Conservation (phyloP, 2,113 vertebrate species). For the Plestiodon gilberti region DNA sequence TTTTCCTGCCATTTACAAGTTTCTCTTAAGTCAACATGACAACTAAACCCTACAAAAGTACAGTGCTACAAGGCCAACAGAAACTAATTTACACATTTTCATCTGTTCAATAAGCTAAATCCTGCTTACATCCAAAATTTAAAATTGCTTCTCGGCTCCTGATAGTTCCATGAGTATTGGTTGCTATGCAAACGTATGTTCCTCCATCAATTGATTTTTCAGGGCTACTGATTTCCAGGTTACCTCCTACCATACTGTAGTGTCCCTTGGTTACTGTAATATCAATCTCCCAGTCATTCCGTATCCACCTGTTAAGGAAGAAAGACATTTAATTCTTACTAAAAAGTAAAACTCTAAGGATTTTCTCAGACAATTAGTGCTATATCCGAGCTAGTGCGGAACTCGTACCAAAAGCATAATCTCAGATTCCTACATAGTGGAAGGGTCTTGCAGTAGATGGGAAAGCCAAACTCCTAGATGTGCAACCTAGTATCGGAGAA, state of each 20-base stretch:
- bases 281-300: slow-evolving; percentile 84
- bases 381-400: background rate
- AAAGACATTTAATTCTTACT: slow-evolving; percentile 35
- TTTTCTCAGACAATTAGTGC: background rate
- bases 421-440: background rate
- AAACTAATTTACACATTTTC: background rate
- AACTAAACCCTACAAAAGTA: background rate
- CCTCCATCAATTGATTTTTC: slow-evolving; percentile 86
- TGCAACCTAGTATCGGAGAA: background rate
- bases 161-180: slow-evolving; percentile 88
- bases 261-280: slow-evolving; percentile 72
- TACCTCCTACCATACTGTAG: slow-evolving; percentile 90
- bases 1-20: fast-evolving
- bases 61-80: background rate
- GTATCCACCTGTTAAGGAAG: slow-evolving; percentile 84
- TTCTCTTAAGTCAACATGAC: background rate
- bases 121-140: slow-evolving; percentile 92
- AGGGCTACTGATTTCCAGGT: slow-evolving; percentile 89
- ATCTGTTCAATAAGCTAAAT: background rate
- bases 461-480: background rate
- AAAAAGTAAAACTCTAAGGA: background rate
- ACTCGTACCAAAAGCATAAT: background rate
- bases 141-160: slow-evolving; percentile 88
- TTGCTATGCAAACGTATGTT: slow-evolving; percentile 87
- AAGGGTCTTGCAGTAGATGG: background rate